Percentiles rank a stretch among this genome's conserved stretches.
Conservation (phyloP, 35 echinoderm and acorn worm species). For the Acanthaster planci region DNA sequence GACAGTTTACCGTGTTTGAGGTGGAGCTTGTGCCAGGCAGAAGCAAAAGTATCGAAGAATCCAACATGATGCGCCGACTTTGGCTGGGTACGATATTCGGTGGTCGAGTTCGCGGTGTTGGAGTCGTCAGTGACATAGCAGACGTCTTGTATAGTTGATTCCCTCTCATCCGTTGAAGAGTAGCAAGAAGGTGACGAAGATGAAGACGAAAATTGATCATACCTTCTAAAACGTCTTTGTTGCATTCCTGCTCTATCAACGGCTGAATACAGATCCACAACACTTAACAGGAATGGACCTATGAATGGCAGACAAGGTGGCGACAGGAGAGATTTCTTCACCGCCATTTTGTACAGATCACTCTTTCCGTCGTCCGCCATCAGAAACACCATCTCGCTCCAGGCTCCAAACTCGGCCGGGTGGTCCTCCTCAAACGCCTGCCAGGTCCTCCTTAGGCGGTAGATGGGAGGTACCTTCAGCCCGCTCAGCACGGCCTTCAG, state of each 20-base stretch:
- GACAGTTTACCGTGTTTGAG: neutral
- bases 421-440: slow-evolving; percentile 46
- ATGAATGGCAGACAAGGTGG: slow-evolving; percentile 80
- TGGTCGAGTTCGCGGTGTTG: neutral
- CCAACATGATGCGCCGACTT: neutral
- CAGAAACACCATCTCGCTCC: slow-evolving; percentile 6
- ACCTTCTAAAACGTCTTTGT: neutral
- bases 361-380: slow-evolving; percentile 27
- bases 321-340: slow-evolving; percentile 32
- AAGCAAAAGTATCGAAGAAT: neutral
- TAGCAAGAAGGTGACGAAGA: neutral
- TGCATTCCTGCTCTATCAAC: slow-evolving; percentile 34
- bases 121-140: neutral
- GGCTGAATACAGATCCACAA: slow-evolving; percentile 49
- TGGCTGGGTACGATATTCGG: neutral
- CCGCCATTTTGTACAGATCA: slow-evolving; percentile 19
- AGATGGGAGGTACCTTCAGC: slow-evolving; percentile 53
- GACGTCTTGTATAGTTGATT: neutral
- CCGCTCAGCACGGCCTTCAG: slow-evolving; percentile 59
- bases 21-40: neutral
- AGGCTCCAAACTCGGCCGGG: slow-evolving; percentile 49
- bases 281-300: slow-evolving; percentile 47
- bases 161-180: neutral
- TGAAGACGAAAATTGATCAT: neutral
- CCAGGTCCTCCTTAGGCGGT: slow-evolving; percentile 61